phyloP scores from a whole-genome alignment of 2,113 vertebrate genomes.

The Ammodytes marinus region DNA sequence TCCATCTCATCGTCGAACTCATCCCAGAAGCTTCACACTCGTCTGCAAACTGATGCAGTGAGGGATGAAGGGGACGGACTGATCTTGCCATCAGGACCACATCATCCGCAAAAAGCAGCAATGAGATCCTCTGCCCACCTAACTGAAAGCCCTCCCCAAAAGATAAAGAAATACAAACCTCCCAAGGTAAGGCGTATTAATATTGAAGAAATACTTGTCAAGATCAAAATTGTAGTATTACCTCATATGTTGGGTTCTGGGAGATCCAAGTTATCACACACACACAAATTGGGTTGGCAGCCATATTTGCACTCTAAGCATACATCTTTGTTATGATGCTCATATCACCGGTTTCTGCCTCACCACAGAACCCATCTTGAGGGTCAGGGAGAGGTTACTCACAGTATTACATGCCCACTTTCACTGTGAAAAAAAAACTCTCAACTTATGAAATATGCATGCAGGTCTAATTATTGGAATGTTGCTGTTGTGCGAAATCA shows the following conservation, averaged over 20 bases:
- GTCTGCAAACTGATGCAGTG: too few species aligned
- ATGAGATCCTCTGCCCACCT: too few species aligned
- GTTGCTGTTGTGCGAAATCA: slow-evolving; percentile 17
- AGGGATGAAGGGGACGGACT: too few species aligned
- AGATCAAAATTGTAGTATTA: background rate
- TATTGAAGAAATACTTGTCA: too few species aligned
- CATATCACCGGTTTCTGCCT: background rate
- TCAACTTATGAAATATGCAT: background rate
- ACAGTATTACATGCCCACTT: background rate
- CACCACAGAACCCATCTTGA: slow-evolving; percentile 12
- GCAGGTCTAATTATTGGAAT: slow-evolving; percentile 37
- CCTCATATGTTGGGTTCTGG: background rate
- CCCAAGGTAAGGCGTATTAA: too few species aligned
- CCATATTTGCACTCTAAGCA: background rate
- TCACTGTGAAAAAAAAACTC: slow-evolving; percentile 1
- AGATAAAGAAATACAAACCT: too few species aligned
- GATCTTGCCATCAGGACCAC: too few species aligned
- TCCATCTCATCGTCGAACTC: too few species aligned
- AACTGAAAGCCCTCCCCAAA: too few species aligned
- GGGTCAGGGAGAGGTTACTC: slow-evolving; percentile 23
- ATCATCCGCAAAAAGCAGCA: too few species aligned
- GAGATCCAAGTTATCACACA: background rate
- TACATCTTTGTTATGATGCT: slow-evolving; percentile 15
- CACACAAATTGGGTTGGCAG: background rate
- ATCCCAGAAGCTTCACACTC: too few species aligned